Conservation (phyloP, 1,140 invertebrate species). For the Lysiphlebus fabarum region DNA sequence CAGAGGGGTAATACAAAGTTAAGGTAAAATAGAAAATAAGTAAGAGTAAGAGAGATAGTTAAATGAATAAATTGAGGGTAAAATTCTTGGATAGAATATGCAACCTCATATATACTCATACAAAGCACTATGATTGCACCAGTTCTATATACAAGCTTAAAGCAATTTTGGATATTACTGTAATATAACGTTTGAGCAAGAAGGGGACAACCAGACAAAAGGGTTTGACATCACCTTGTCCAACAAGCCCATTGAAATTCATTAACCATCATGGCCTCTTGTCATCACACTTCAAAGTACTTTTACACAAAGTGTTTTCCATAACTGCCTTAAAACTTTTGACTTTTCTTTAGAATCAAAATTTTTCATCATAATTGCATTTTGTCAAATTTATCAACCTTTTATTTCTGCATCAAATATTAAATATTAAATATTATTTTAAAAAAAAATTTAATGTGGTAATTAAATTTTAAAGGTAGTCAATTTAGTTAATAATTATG, state of each 20-base stretch:
- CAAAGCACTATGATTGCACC: conserved; percentile 26
- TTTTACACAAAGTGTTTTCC: conserved; percentile 19
- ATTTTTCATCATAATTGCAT: no score
- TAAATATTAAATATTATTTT: no score
- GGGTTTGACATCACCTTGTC: conserved; percentile 25
- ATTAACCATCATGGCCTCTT: not conserved
- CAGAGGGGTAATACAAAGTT: not conserved
- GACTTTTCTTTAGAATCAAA: not conserved
- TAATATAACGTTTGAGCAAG: conserved; percentile 33
- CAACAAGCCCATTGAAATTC: not conserved
- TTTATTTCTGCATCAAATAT: no score
- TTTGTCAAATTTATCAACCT: no score
- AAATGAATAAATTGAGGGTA: not conserved
- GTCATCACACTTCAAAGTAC: conserved; percentile 15
- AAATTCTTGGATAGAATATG: conserved; percentile 32
- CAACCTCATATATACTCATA: conserved; percentile 30
- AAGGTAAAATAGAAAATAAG: not conserved
- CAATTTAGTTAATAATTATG: no score
- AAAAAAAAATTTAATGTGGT: no score
- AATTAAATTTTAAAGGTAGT: no score
- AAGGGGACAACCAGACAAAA: conserved; percentile 33
- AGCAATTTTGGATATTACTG: conserved; percentile 38
- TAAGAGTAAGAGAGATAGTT: not conserved
- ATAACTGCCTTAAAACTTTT: not conserved
- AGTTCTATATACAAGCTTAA: conserved; percentile 25